Evolutionary conservation across 1,140 invertebrate genomes (phyloP).

Genomic region (Drosophila auraria): DNA sequence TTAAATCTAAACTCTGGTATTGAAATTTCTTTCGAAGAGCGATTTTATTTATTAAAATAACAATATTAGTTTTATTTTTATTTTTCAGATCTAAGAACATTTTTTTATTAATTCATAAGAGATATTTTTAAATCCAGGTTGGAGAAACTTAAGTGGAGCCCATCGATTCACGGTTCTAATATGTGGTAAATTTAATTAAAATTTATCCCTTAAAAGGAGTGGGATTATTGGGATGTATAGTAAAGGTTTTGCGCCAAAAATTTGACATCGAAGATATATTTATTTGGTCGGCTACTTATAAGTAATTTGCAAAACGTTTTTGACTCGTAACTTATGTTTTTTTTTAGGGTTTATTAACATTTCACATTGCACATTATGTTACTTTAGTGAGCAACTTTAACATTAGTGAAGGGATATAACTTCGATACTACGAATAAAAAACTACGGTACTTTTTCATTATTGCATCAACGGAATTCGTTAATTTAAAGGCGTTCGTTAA

Average conservation of each 20-base stretch:
- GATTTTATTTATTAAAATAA: no score
- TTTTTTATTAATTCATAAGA: not conserved
- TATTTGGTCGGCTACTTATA: not conserved
- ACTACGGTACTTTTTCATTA: no score
- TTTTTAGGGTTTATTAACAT: not conserved
- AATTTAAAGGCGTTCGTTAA: no score
- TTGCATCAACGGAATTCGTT: no score
- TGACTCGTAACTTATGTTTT: not conserved
- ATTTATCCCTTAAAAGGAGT: not conserved
- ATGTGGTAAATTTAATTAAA: not conserved
- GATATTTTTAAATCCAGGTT: not conserved
- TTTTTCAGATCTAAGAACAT: no score
- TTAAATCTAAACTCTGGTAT: not conserved
- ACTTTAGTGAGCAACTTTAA: no score
- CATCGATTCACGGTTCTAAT: not conserved
- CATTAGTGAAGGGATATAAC: no score
- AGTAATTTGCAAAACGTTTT: not conserved
- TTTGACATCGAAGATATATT: not conserved
- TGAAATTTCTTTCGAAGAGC: no score
- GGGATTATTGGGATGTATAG: not conserved
- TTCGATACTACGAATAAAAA: no score
- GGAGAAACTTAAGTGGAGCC: not conserved
- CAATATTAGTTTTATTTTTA: no score
- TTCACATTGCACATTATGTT: no score
- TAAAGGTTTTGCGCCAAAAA: not conserved